Evolutionary conservation across 1,140 invertebrate species (phyloP).

Genomic region (Drosophila neocordata): DNA sequence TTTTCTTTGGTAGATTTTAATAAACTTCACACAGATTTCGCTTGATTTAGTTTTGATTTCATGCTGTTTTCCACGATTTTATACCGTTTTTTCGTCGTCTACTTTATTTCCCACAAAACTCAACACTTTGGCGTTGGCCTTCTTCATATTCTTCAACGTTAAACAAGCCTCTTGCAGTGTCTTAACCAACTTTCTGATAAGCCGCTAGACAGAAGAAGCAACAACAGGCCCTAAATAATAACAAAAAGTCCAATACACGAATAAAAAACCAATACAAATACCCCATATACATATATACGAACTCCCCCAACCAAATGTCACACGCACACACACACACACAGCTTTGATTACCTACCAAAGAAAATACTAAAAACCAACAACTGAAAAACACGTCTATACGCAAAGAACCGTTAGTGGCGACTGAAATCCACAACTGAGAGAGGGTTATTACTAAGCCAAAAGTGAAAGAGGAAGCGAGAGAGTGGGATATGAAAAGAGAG

Average conservation of each 20-base stretch:
- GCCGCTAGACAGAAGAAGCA: slow-evolving; percentile 42
- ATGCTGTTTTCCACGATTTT: slow-evolving; percentile 10
- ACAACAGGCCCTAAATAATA: slow-evolving; percentile 58
- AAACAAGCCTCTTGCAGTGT: slow-evolving; percentile 37
- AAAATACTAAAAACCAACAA: slow-evolving; percentile 18
- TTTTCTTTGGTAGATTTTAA: not conserved
- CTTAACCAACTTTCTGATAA: slow-evolving; percentile 67
- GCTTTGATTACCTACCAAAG: slow-evolving; percentile 22
- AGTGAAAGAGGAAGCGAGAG: slow-evolving; percentile 19
- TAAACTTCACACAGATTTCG: not conserved
- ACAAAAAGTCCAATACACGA: slow-evolving; percentile 24
- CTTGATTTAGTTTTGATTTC: not conserved
- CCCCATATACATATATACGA: slow-evolving; percentile 29
- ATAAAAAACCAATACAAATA: slow-evolving; percentile 45
- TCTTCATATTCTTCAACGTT: slow-evolving; percentile 1
- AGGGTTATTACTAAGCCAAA: slow-evolving; percentile 25
- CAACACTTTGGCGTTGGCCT: slow-evolving; percentile 2
- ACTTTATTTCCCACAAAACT: not conserved
- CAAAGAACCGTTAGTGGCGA: slow-evolving; percentile 82
- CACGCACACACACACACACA: slow-evolving; percentile 1
- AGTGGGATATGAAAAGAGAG: not conserved
- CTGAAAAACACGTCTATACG: slow-evolving; percentile 74
- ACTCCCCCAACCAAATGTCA: slow-evolving; percentile 11
- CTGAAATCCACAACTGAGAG: slow-evolving; percentile 49
- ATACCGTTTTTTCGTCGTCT: not conserved